These are phyloP conservation scores for Hanleya hanleyi DNA, from an alignment of 2,888 invertebrate genomes.

Conservation along the genomic window DNA sequence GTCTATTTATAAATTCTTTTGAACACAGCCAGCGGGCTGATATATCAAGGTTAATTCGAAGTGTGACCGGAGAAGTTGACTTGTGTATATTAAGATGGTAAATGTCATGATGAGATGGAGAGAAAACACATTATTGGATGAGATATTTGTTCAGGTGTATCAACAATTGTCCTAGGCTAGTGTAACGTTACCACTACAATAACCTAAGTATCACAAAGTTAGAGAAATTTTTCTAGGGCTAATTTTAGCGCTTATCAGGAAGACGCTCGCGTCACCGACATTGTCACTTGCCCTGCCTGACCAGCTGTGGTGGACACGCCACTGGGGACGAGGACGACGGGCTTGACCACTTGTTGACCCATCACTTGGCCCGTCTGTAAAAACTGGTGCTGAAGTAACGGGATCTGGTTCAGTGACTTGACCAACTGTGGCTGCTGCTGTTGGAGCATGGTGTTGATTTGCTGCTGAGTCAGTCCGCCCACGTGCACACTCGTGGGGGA, in stretches of 20 bases:
- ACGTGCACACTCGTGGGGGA: not conserved
- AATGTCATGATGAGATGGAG: too few relatives aligned
- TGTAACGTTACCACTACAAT: too few relatives aligned
- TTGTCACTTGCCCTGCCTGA: not conserved
- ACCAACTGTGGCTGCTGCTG: not conserved
- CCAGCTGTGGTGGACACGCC: not conserved
- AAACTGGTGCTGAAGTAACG: not conserved
- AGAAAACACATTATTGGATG: too few relatives aligned
- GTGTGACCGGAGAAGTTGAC: too few relatives aligned
- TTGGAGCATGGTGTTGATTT: not conserved
- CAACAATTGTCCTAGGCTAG: too few relatives aligned
- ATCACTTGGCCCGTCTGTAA: not conserved
- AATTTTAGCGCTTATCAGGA: not conserved
- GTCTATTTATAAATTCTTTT: too few relatives aligned
- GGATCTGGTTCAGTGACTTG: not conserved
- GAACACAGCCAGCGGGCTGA: too few relatives aligned
- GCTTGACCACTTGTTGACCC: constrained; percentile 3
- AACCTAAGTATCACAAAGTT: too few relatives aligned
- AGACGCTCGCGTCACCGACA: not conserved
- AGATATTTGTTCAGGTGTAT: too few relatives aligned
- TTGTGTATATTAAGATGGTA: too few relatives aligned
- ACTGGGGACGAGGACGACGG: not conserved
- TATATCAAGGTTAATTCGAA: too few relatives aligned
- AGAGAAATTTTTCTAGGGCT: too few relatives aligned
- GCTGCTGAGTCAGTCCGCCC: not conserved